These are phyloP conservation scores for Medauroidea extradentata DNA, from an alignment of 1,140 invertebrate genomes.

Conservation along the genomic window DNA sequence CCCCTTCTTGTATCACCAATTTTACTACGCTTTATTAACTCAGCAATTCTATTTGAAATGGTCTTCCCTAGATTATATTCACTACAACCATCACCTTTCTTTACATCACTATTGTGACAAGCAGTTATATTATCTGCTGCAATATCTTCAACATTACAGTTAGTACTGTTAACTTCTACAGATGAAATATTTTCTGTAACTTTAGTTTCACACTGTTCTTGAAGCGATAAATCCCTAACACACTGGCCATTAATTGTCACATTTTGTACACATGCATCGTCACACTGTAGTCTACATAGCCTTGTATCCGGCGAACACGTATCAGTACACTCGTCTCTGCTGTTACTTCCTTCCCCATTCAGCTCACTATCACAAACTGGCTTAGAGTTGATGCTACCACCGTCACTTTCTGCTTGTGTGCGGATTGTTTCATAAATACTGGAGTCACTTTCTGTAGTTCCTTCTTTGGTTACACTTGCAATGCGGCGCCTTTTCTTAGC, in stretches of 20 bases:
- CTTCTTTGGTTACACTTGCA: slow-evolving; percentile 1
- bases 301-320: no score
- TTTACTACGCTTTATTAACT: slow-evolving; percentile 8
- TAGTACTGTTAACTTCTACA: neutral
- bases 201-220: no score
- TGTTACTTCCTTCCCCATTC: neutral
- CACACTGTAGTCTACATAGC: no score
- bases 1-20: neutral
- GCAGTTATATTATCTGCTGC: neutral
- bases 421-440: neutral
- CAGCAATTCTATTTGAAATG: slow-evolving; percentile 10
- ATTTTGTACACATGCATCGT: no score
- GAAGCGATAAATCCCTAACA: no score
- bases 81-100: neutral
- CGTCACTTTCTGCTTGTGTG: neutral
- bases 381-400: neutral
- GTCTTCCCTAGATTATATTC: slow-evolving; percentile 8
- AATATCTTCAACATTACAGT: neutral
- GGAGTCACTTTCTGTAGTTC: slow-evolving; percentile 3
- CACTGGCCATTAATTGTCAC: no score
- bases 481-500: neutral
- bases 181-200: neutral
- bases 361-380: neutral
- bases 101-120: neutral
- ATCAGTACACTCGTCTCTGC: neutral